These are phyloP conservation scores for Apis laboriosa DNA, from an alignment of 1,140 invertebrate genomes.

Conservation along the genomic window DNA sequence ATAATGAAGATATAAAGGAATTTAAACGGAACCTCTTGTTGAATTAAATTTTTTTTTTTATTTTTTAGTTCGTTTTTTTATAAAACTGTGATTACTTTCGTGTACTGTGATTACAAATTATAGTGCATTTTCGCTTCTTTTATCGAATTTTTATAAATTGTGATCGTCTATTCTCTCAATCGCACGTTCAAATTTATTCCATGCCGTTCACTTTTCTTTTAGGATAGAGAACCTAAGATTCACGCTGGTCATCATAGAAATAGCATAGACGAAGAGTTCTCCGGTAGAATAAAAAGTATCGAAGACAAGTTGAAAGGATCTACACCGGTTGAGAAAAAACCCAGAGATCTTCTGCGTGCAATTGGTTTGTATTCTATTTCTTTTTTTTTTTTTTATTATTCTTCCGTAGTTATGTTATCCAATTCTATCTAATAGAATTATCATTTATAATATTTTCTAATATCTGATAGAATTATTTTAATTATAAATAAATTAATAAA, in stretches of 20 bases:
- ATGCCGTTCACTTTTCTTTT: conserved; percentile 48
- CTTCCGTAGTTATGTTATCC: background rate
- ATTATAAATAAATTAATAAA: too few relatives aligned
- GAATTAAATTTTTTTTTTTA: background rate
- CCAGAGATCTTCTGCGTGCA: conserved; percentile 91
- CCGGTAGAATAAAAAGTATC: conserved; percentile 86
- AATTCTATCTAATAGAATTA: background rate
- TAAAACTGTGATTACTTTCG: too few relatives aligned
- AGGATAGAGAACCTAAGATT: conserved; percentile 86
- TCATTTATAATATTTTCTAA: background rate
- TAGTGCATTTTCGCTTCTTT: conserved; percentile 24
- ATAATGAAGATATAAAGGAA: too few relatives aligned
- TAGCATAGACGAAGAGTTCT: conserved; percentile 85
- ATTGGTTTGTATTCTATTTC: conserved; percentile 83
- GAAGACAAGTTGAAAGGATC: conserved; percentile 85
- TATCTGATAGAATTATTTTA: too few relatives aligned
- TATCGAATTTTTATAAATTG: conserved; percentile 10
- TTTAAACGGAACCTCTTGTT: too few relatives aligned
- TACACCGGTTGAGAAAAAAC: conserved; percentile 86
- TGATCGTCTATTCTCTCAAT: background rate
- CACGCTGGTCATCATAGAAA: conserved; percentile 82
- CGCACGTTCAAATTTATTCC: conserved; percentile 7
- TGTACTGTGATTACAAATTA: conserved; percentile 18
- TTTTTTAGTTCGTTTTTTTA: background rate
- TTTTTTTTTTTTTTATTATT: background rate